Evolutionary conservation across 2,113 vertebrate genomes (phyloP).

Genomic region (Entosphenus tridentatus): DNA sequence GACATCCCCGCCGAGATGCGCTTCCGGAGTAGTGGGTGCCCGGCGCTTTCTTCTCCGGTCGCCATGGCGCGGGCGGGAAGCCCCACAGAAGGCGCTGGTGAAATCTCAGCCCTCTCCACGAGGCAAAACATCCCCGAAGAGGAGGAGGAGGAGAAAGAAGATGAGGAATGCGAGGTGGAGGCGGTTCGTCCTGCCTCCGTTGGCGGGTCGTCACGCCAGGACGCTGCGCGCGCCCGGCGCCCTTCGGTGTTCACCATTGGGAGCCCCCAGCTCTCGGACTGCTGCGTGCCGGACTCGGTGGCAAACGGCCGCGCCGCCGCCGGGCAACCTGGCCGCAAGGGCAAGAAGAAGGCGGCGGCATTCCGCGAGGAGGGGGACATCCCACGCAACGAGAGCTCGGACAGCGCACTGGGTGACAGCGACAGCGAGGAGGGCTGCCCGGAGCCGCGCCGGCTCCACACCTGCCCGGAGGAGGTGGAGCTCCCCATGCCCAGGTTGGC

Average conservation of each 20-base stretch:
- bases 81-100: too few relatives aligned
- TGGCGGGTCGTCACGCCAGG: constrained; percentile 8
- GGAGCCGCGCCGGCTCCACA: constrained; percentile 18
- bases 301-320: too few relatives aligned
- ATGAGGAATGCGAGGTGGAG: too few relatives aligned
- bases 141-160: too few relatives aligned
- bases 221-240: constrained; percentile 10
- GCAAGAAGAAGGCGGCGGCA: constrained; percentile 12
- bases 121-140: too few relatives aligned
- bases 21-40: background rate
- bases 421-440: constrained; percentile 60
- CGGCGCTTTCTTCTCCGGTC: too few relatives aligned
- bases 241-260: constrained; percentile 23
- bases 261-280: constrained; percentile 10
- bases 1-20: constrained; percentile 24
- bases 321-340: too few relatives aligned
- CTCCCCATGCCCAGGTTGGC: constrained; percentile 66
- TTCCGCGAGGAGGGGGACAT: constrained; percentile 66
- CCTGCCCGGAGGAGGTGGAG: constrained; percentile 59
- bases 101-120: too few relatives aligned
- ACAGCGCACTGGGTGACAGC: constrained; percentile 88
- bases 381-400: constrained; percentile 92
- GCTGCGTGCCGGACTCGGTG: too few relatives aligned
- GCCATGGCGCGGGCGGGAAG: too few relatives aligned
- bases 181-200: too few relatives aligned